Percentiles rank a stretch among this genome's conserved stretches.
Evolutionary conservation across 92 coral and sea anemone species (phyloP).

Genomic region (Epizoanthus illoricatus): DNA sequence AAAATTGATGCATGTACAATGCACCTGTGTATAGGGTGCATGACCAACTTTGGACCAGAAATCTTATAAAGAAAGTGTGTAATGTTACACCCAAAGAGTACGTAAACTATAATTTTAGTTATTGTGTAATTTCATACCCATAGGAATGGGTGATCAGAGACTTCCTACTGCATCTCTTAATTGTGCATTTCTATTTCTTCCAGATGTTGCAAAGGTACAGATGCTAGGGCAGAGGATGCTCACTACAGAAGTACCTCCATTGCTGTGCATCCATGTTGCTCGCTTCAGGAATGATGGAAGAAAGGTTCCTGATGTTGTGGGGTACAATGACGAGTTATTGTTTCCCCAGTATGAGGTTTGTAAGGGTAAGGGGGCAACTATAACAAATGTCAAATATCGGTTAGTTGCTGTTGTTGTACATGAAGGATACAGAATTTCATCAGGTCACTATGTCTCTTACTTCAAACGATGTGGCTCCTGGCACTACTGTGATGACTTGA

Average conservation of each 20-base stretch:
- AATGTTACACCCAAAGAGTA: too few relatives aligned
- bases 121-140: too few relatives aligned
- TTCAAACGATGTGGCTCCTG: slow-evolving; percentile 41
- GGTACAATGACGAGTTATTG: slow-evolving; percentile 14
- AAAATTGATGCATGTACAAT: too few relatives aligned
- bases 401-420: slow-evolving; percentile 45
- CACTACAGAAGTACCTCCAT: slow-evolving; percentile 1
- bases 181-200: neutral
- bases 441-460: slow-evolving; percentile 40
- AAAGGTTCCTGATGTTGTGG: neutral
- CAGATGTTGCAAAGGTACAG: slow-evolving; percentile 14
- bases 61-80: too few relatives aligned
- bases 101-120: too few relatives aligned
- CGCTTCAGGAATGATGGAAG: slow-evolving; percentile 17
- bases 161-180: slow-evolving; percentile 13
- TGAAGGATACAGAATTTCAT: slow-evolving; percentile 32
- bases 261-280: slow-evolving; percentile 29
- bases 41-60: too few relatives aligned
- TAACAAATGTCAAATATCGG: slow-evolving; percentile 28
- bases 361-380: slow-evolving; percentile 27
- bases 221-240: slow-evolving; percentile 11
- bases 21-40: too few relatives aligned
- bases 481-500: slow-evolving; percentile 41
- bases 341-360: slow-evolving; percentile 26
- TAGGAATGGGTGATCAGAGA: too few relatives aligned